Base-by-base conservation (phyloP, 2,888 invertebrate genomes). In the Acronicta alni region DNA sequence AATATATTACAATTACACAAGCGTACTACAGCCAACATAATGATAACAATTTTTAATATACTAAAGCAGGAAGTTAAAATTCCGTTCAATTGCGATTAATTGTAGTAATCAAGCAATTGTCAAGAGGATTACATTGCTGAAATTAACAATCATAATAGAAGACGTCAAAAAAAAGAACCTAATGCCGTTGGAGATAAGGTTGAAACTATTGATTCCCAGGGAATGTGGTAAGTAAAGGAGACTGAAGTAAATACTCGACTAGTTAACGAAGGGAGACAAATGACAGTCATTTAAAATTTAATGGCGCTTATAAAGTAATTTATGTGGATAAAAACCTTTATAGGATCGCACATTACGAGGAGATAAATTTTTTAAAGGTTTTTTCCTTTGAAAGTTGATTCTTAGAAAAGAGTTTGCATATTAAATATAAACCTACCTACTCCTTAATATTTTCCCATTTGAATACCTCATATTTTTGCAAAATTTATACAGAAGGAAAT, bases 21-120 rank as follows among this genome's bases (percentile, higher is more conserved):
- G n/a, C n/a, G n/a, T n/a, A n/a, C n/a, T n/a, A n/a, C n/a, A n/a
- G n/a, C n/a, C 17, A 54, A 57, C 6, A 41, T 9, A 49, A 62
- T 46, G 60, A 55, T 51, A 61, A 55, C 38, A 51, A 43, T 57
- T 60, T 64, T 57, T 39, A 30, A 60, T 56, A 59, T 37, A 59
- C 42, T 77, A 72, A 72, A 82, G 83, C 87, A 90, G 91, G 90
- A 91, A 90, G 88, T 84, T 80, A 75, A 81, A 88, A 93, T 93
- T 91, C 93, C 90, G 67, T 81, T 84, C 92, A 93, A 93, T 93
- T 93, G 92, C 88, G 81, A 90, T 91, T 93, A 93, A 93, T 93
- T 93, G 92, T 88, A 77, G 89, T 91, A 92, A 93, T 93, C 90
- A 92, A 92, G 89, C 90, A 89, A 91, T 90, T 91, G 92, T 85